A percentile compares a stretch with the other conserved stretches of the same genome.
Evolutionary conservation across 2,797 vertebrate genomes (phyloP).

Genomic region (Coranthus polyacanthus): DNA sequence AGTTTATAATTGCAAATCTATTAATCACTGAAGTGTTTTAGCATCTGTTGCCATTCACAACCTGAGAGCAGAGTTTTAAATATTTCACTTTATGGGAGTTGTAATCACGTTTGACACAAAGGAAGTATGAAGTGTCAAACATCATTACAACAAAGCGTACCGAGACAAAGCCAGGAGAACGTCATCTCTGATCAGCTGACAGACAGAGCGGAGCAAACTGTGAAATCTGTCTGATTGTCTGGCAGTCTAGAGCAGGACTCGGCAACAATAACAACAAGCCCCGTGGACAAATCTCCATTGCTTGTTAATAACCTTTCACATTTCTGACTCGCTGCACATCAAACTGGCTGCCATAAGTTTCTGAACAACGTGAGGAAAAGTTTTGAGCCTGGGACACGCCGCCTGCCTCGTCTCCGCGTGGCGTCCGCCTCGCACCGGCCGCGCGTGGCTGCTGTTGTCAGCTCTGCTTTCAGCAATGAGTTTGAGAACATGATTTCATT

Average conservation of each 20-base stretch:
- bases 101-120: constrained; percentile 35
- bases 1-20: background rate
- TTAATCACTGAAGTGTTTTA: constrained; percentile 17
- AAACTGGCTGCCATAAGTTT: constrained; percentile 16
- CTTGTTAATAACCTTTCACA: constrained; percentile 43
- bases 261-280: constrained; percentile 57
- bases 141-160: constrained; percentile 40
- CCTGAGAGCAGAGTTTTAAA: constrained; percentile 31
- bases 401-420: background rate
- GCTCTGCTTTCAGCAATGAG: too few species aligned
- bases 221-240: constrained; percentile 66
- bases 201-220: constrained; percentile 45
- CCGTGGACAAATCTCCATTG: constrained; percentile 47
- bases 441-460: too few species aligned
- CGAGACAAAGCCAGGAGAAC: constrained; percentile 31
- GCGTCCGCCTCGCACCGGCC: too few species aligned
- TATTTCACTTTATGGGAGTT: constrained; percentile 2
- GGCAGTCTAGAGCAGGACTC: constrained; percentile 34
- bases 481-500: too few species aligned
- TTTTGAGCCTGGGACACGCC: too few species aligned
- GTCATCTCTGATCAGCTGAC: constrained; percentile 57
- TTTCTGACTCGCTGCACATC: constrained; percentile 24
- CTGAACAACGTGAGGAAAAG: constrained; percentile 10
- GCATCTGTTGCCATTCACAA: background rate
- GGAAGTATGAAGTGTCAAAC: constrained; percentile 42